Base-by-base conservation (phyloP, 1,140 invertebrate genomes). In the Drosophila saltans region DNA sequence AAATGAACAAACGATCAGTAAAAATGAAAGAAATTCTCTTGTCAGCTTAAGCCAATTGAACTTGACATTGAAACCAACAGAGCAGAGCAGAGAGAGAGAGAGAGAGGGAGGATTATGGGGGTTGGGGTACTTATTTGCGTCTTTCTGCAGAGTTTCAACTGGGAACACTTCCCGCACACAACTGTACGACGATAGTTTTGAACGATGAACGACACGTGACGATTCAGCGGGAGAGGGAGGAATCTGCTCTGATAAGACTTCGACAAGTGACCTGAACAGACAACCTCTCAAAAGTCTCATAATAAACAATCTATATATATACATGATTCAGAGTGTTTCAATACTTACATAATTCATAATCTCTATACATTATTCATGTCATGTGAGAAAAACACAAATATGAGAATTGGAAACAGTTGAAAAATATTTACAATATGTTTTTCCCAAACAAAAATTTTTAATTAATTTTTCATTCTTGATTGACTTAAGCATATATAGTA, bases 51-150 rank as follows among this genome's bases (percentile, higher is more conserved):
- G 9, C 45, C 45, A 52, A 52, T 45, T 88, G 84, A 88, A 88
- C 83, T 88, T 88, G 83, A 88, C 83, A 88, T 83, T 88, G 83
- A 88, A 88, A 76, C 10, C 57, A 64, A 41, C 33, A 30, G 28
- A 40, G 57, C 33, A 30, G 28, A 40, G 16, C 16, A 16, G 45
- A 39, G 74, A 63, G 80, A 69, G 52, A 33, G 7, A 41, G 9
- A 60, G 4, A 16, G n/a, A 21, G 36, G 8, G 43, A 10, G 2
- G 45, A 39, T 39, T 3, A 41, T 11, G 40, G 10, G 41, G 8
- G 30, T 63, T 69, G 64, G 43, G 71, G 60, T 33, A 61, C 33
- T 58, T 9, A 28, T 52, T 40, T 39, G 16, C 58, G 24, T 55
- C 8, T 64, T 57, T 61, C 28, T 66, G 21, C 45, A 52, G 45